These are phyloP conservation scores for Percina caprodes DNA, from an alignment of 2,113 vertebrate genomes.

Conservation along the genomic window DNA sequence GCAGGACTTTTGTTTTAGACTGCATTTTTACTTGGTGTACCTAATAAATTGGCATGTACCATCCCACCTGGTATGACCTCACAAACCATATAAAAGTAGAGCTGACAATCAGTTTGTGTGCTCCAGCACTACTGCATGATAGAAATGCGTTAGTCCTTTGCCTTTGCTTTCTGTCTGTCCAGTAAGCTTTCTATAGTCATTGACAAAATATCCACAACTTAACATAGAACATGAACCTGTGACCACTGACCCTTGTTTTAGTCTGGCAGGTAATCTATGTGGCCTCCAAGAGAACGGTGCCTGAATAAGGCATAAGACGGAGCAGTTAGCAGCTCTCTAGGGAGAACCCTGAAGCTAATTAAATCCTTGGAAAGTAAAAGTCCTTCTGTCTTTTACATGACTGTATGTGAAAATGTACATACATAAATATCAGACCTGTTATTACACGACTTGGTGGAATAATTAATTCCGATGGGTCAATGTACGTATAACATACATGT, in stretches of 20 bases:
- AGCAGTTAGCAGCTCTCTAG: constrained; percentile 25
- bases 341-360: constrained; percentile 71
- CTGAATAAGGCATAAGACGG: constrained; percentile 70
- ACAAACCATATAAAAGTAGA: no score
- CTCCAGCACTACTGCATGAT: not conserved
- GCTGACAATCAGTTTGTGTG: no score
- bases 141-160: no score
- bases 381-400: constrained; percentile 22
- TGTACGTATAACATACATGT: no score
- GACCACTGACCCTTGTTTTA: constrained; percentile 59
- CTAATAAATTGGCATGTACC: no score
- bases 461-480: no score
- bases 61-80: no score
- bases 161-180: not conserved
- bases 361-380: constrained; percentile 49
- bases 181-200: not conserved
- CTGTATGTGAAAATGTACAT: not conserved
- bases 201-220: not conserved
- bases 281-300: constrained; percentile 27
- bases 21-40: no score
- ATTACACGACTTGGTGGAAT: no score
- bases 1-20: no score
- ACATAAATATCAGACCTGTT: not conserved
- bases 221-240: constrained; percentile 17
- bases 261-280: constrained; percentile 40